Percentiles rank a stretch among this genome's conserved stretches.
phyloP scores from a whole-genome alignment of 2,797 vertebrate genomes.

The Smutsia gigantea region DNA sequence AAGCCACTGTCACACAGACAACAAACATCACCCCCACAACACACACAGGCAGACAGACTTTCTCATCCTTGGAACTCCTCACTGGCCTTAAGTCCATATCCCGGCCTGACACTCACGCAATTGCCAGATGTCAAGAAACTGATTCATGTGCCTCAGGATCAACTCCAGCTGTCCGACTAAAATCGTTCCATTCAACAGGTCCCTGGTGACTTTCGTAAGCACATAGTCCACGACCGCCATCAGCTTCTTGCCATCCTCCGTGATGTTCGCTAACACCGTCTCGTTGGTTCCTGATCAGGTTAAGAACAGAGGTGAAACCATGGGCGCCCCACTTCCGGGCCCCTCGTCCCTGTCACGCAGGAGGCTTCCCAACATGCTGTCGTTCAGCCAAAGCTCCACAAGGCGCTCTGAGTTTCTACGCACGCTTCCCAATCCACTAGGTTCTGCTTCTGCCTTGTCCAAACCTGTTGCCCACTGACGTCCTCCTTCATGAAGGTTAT shows the following conservation, averaged over 20 bases:
- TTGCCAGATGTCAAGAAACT: slow-evolving; percentile 88
- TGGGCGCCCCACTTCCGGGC: accelerated
- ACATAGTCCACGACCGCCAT: slow-evolving; percentile 87
- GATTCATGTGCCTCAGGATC: slow-evolving; percentile 75
- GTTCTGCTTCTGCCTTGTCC: background rate
- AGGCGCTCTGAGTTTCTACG: accelerated
- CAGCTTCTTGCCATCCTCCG: slow-evolving; percentile 85
- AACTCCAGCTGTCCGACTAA: slow-evolving; percentile 86
- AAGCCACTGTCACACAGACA: background rate
- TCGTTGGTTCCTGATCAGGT: slow-evolving; percentile 85
- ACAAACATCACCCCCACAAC: no score
- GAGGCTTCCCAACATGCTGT: no score
- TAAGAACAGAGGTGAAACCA: background rate
- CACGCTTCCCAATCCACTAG: accelerated
- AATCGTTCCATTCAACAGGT: slow-evolving; percentile 85
- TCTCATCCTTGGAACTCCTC: background rate
- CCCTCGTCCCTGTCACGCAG: accelerated
- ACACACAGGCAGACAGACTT: accelerated
- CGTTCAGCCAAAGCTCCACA: background rate
- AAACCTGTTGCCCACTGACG: no score
- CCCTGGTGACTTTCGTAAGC: slow-evolving; percentile 75
- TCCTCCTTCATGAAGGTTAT: accelerated
- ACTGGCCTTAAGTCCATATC: accelerated
- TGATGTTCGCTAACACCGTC: slow-evolving; percentile 85
- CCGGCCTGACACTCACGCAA: slow-evolving; percentile 86